Conservation (phyloP, 2,797 vertebrate species). For the Todus mexicanus region DNA sequence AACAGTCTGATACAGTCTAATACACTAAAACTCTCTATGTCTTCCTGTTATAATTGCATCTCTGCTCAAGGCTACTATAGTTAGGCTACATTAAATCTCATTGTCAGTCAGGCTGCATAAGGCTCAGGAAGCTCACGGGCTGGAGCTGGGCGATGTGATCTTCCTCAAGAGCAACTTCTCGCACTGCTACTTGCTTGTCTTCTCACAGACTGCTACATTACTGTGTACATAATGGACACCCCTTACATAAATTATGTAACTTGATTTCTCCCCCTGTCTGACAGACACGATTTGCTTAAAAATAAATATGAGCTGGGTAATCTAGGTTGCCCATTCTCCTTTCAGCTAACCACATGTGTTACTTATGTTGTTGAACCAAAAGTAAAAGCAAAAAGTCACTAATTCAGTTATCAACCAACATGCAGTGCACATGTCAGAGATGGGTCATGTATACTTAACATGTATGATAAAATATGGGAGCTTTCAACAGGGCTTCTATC, state of each 20-base stretch:
- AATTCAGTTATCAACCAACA: background rate
- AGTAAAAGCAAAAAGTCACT: slow-evolving; percentile 26
- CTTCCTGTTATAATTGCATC: slow-evolving; percentile 63
- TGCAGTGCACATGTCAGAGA: background rate
- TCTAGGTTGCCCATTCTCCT: background rate
- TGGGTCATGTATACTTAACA: slow-evolving; percentile 28
- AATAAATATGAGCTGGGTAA: background rate
- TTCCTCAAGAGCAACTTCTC: slow-evolving; percentile 64
- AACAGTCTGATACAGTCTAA: slow-evolving; percentile 40
- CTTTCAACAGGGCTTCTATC: slow-evolving; percentile 58
- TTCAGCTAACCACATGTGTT: background rate
- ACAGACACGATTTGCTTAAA: background rate
- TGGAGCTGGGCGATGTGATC: slow-evolving; percentile 36
- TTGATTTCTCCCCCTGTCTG: slow-evolving; percentile 1
- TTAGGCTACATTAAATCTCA: slow-evolving; percentile 68
- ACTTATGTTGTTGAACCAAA: background rate
- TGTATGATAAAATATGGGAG: slow-evolving; percentile 12
- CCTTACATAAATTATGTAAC: slow-evolving; percentile 23
- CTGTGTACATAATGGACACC: slow-evolving; percentile 29
- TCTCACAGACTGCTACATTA: background rate
- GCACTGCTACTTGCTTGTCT: slow-evolving; percentile 47
- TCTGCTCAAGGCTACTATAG: slow-evolving; percentile 72
- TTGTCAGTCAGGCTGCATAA: slow-evolving; percentile 65
- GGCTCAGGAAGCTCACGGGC: slow-evolving; percentile 40
- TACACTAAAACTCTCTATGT: slow-evolving; percentile 53